Percentiles rank a stretch among this genome's conserved stretches.
Conservation (phyloP, 2,797 vertebrate species). For the Myotis findleyi region DNA sequence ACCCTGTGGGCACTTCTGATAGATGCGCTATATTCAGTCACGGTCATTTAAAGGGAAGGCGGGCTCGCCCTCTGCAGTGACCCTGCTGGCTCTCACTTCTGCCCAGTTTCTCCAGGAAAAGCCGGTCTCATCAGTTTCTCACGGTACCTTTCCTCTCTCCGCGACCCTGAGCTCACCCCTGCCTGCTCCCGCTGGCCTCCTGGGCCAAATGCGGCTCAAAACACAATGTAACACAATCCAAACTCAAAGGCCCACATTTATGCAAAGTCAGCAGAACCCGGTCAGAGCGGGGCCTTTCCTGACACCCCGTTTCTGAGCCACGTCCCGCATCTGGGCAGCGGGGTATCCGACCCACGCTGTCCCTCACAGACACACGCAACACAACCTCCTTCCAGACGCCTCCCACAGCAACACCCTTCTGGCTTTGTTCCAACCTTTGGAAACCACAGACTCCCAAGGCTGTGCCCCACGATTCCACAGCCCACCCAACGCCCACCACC, state of each 20-base stretch:
- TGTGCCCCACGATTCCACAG: background rate
- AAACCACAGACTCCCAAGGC: background rate
- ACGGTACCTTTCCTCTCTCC: background rate
- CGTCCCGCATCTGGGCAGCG: fast-evolving
- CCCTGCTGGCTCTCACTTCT: background rate
- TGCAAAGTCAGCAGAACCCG: background rate
- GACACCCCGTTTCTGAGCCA: background rate
- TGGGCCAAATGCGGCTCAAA: background rate
- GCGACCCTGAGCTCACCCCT: no score
- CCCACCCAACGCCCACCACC: background rate
- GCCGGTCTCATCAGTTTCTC: background rate
- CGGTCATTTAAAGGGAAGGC: background rate
- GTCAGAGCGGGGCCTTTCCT: background rate
- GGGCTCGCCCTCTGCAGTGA: background rate
- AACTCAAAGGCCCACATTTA: background rate
- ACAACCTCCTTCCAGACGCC: background rate
- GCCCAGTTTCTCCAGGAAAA: background rate
- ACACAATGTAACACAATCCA: background rate
- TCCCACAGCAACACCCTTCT: background rate
- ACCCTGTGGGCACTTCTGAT: background rate
- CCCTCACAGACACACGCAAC: background rate
- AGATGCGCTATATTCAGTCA: background rate
- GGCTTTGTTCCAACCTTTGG: background rate
- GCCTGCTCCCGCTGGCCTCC: background rate
- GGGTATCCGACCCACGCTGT: fast-evolving